Percentiles rank a stretch among this genome's conserved stretches.
Evolutionary conservation across 2,888 invertebrate species (phyloP).

Genomic region (Orthosia incerta): DNA sequence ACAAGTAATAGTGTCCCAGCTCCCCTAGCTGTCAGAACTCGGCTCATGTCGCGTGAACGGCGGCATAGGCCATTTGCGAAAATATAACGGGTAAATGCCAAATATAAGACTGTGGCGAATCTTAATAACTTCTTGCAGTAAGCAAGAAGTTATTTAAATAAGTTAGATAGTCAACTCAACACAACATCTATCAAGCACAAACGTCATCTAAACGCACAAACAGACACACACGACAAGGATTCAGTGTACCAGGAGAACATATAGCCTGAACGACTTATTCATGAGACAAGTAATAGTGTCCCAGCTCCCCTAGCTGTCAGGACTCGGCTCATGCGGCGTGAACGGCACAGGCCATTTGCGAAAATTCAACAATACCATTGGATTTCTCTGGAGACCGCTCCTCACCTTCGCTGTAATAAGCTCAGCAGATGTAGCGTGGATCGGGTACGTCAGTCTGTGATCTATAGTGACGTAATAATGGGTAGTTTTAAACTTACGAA

Average conservation of each 20-base stretch:
- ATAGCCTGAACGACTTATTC: conserved; percentile 57
- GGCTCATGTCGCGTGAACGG: conserved; percentile 44
- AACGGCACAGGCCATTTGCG: conserved; percentile 72
- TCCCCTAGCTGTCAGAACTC: conserved; percentile 68
- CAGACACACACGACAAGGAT: conserved; percentile 20
- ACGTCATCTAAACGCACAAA: neutral
- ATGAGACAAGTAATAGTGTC: conserved; percentile 67
- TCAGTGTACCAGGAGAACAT: conserved; percentile 26
- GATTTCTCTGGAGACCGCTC: conserved; percentile 72
- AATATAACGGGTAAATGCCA: neutral
- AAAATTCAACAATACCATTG: conserved; percentile 77
- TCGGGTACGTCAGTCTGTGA: conserved; percentile 59
- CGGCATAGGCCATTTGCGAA: conserved; percentile 6
- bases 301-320: conserved; percentile 70
- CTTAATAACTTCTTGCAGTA: too few species aligned
- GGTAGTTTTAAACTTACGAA: conserved; percentile 17
- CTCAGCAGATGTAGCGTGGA: conserved; percentile 63
- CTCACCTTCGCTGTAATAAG: conserved; percentile 66
- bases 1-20: conserved; percentile 66
- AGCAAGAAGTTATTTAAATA: neutral
- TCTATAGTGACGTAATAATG: conserved; percentile 31
- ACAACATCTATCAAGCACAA: neutral
- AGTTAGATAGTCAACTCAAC: neutral
- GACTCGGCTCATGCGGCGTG: conserved; percentile 53
- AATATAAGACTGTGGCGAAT: neutral